Conservation (phyloP, 2,113 vertebrate species). For the Sinocyclocheilus rhinocerous region DNA sequence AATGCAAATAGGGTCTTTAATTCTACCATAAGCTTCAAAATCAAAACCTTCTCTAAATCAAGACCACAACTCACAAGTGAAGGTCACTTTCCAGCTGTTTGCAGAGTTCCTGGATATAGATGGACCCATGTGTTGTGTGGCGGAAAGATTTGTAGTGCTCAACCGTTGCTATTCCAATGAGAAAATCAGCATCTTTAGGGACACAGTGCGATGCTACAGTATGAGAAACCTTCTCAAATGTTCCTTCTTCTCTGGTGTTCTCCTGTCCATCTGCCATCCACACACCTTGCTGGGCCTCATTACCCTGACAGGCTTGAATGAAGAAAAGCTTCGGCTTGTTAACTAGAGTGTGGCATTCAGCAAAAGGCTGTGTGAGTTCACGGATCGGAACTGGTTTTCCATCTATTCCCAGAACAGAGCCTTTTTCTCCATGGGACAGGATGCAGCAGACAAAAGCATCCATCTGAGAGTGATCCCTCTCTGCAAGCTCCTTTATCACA, state of each 20-base stretch:
- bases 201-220: not conserved
- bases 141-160: constrained; percentile 66
- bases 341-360: constrained; percentile 64
- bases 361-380: constrained; percentile 65
- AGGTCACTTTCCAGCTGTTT: constrained; percentile 60
- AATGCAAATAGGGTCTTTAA: not conserved
- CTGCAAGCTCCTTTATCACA: constrained; percentile 8
- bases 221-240: constrained; percentile 54
- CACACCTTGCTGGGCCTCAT: constrained; percentile 46
- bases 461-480: constrained; percentile 61
- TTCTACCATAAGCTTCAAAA: not conserved
- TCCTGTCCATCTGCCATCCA: constrained; percentile 43
- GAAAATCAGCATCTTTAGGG: constrained; percentile 66
- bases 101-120: constrained; percentile 75
- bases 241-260: not conserved
- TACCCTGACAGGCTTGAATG: constrained; percentile 76
- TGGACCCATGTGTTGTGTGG: constrained; percentile 44
- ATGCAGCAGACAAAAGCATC: constrained; percentile 76
- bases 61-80: constrained; percentile 50
- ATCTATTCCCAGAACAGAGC: constrained; percentile 66
- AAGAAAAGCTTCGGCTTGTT: constrained; percentile 80
- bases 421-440: constrained; percentile 73
- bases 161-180: constrained; percentile 73
- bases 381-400: constrained; percentile 59
- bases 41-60: not conserved